Percentiles rank a stretch among this genome's conserved stretches.
Evolutionary conservation across 2,113 vertebrate genomes (phyloP).

Genomic region (Mastomys natalensis): DNA sequence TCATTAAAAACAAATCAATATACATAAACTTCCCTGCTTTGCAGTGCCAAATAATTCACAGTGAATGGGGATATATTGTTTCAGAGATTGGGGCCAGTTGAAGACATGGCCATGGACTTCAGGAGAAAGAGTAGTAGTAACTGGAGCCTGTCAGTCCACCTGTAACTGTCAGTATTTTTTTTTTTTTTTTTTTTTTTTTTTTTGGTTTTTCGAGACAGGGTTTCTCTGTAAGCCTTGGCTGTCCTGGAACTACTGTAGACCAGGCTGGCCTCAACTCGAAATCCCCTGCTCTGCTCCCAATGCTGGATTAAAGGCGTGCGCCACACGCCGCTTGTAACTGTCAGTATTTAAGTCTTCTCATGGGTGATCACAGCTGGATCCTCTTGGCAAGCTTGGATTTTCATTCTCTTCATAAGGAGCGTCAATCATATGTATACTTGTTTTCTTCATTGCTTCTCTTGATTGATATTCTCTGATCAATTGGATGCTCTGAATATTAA

Average conservation of each 20-base stretch:
- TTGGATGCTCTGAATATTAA: neutral
- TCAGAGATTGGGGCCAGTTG: slow-evolving; percentile 35
- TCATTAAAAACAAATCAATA: neutral
- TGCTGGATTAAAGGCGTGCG: no score
- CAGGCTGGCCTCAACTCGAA: no score
- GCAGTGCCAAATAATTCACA: neutral
- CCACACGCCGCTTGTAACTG: neutral
- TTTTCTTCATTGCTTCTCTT: neutral
- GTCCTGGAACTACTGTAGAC: no score
- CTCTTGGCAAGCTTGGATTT: neutral
- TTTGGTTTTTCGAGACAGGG: no score
- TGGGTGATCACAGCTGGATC: slow-evolving; percentile 24
- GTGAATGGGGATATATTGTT: neutral
- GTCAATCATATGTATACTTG: neutral
- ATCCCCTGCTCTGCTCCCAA: no score
- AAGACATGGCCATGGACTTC: slow-evolving; percentile 37
- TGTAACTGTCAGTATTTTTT: slow-evolving; percentile 56
- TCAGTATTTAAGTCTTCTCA: slow-evolving; percentile 26
- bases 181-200: no score
- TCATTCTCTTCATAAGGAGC: neutral
- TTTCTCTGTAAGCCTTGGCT: no score
- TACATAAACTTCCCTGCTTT: neutral
- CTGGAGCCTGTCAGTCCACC: neutral
- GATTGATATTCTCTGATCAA: neutral
- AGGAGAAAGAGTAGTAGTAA: slow-evolving; percentile 46